Conservation (phyloP, 2,888 invertebrate species). For the Beris chalybata region DNA sequence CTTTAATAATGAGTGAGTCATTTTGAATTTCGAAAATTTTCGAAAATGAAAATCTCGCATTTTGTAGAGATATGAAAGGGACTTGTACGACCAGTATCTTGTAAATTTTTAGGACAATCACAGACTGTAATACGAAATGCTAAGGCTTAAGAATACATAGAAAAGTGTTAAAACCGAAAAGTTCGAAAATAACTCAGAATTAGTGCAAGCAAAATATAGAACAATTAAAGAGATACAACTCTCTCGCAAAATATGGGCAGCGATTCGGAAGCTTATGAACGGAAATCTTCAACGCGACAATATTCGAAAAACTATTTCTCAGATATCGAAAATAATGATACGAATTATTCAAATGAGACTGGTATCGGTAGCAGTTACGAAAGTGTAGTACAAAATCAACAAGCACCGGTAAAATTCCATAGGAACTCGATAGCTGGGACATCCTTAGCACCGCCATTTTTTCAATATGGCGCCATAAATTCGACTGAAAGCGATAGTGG, state of each 20-base stretch:
- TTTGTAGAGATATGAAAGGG: no score
- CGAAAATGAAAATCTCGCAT: no score
- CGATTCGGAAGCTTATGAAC: slow-evolving; percentile 30
- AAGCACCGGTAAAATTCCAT: slow-evolving; percentile 14
- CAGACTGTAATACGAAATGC: no score
- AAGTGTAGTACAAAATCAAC: slow-evolving; percentile 19
- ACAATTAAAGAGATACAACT: no score
- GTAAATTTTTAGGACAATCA: no score
- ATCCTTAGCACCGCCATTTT: slow-evolving; percentile 32
- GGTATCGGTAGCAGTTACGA: slow-evolving; percentile 37
- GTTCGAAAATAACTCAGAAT: no score
- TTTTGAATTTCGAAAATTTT: no score
- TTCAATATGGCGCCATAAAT: slow-evolving; percentile 17
- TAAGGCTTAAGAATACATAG: no score
- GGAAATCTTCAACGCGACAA: slow-evolving; percentile 17
- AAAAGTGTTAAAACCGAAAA: no score
- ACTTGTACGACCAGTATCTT: no score
- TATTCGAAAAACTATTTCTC: slow-evolving; percentile 20
- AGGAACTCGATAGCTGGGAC: slow-evolving; percentile 36
- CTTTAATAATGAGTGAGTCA: no score
- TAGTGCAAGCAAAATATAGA: no score
- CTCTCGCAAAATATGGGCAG: slow-evolving; percentile 30
- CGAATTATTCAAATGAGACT: slow-evolving; percentile 35
- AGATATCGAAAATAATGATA: slow-evolving; percentile 17
- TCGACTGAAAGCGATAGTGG: slow-evolving; percentile 13